These are phyloP conservation scores for Ceriagrion tenellum DNA, from an alignment of 2,888 invertebrate genomes.

Conservation along the genomic window DNA sequence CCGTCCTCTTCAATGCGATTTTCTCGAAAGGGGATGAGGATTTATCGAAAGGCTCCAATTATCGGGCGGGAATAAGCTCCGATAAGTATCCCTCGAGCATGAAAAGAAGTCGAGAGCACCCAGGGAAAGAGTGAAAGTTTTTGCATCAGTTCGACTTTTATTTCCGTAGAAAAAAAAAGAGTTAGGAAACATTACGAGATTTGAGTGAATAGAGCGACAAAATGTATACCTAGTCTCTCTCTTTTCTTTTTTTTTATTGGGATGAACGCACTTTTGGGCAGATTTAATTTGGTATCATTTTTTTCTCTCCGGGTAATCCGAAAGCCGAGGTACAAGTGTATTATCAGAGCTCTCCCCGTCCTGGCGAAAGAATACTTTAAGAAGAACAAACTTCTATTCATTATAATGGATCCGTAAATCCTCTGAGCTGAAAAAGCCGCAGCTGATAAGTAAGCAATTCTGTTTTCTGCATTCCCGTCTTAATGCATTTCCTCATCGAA, in stretches of 20 bases:
- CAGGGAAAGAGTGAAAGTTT: neutral
- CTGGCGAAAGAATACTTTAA: neutral
- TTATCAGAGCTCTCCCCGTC: neutral
- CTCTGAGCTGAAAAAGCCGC: neutral
- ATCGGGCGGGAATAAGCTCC: neutral
- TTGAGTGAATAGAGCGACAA: neutral
- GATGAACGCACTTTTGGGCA: neutral
- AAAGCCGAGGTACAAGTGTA: neutral
- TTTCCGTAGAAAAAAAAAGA: neutral
- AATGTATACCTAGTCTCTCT: neutral
- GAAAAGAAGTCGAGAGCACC: neutral
- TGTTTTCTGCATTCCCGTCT: neutral
- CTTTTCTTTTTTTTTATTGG: neutral
- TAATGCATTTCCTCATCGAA: too few species aligned
- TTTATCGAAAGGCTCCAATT: constrained; percentile 7
- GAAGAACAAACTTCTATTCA: neutral
- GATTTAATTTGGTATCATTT: neutral
- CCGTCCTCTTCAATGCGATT: neutral
- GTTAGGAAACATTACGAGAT: neutral
- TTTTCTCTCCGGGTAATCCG: neutral
- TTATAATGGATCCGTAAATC: neutral
- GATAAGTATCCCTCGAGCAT: neutral
- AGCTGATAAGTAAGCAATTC: neutral
- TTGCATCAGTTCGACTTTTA: neutral
- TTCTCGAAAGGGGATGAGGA: neutral